A percentile compares a stretch with the other conserved stretches of the same genome.
Conservation (phyloP, 37 sponge, comb jelly and placozoan genomes). For the Petrosia ficiformis region DNA sequence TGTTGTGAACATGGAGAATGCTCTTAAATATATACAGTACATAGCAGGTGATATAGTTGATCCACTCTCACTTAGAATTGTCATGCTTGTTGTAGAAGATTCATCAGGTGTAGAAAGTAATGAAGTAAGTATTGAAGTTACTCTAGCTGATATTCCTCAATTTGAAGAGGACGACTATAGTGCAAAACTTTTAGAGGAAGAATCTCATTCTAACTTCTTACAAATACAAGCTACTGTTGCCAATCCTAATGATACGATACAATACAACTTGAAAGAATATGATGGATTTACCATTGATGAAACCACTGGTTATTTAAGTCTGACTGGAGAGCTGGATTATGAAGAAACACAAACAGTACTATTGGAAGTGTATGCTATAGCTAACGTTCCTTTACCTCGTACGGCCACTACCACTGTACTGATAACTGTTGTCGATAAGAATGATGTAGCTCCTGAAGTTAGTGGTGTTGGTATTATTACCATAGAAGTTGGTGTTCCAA, state of each 20-base stretch:
- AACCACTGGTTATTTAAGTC: constrained; percentile 44
- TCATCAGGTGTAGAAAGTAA: constrained; percentile 25
- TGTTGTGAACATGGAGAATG: constrained; percentile 8
- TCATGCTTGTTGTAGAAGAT: constrained; percentile 38
- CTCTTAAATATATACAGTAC: constrained; percentile 19
- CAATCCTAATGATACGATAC: constrained; percentile 33
- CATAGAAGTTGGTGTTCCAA: constrained; percentile 4
- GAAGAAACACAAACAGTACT: constrained; percentile 15
- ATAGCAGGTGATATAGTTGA: constrained; percentile 15
- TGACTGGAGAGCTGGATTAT: constrained; percentile 32
- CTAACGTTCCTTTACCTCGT: constrained; percentile 58
- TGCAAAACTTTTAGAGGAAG: constrained; percentile 32
- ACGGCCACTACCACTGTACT: constrained; percentile 67
- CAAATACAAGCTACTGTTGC: constrained; percentile 61
- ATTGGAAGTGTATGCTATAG: constrained; percentile 68
- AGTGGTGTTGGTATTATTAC: constrained; percentile 23
- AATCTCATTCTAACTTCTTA: constrained; percentile 19
- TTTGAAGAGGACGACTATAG: constrained; percentile 19
- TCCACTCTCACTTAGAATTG: constrained; percentile 17
- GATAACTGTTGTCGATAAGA: constrained; percentile 51
- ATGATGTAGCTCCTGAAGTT: constrained; percentile 46
- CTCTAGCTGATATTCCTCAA: constrained; percentile 60
- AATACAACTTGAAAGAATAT: constrained; percentile 11
- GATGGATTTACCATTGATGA: constrained; percentile 8
- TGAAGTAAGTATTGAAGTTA: constrained; percentile 22